These are phyloP conservation scores for Metopolophium dirhodum DNA, from an alignment of 1,140 invertebrate genomes.

Conservation along the genomic window DNA sequence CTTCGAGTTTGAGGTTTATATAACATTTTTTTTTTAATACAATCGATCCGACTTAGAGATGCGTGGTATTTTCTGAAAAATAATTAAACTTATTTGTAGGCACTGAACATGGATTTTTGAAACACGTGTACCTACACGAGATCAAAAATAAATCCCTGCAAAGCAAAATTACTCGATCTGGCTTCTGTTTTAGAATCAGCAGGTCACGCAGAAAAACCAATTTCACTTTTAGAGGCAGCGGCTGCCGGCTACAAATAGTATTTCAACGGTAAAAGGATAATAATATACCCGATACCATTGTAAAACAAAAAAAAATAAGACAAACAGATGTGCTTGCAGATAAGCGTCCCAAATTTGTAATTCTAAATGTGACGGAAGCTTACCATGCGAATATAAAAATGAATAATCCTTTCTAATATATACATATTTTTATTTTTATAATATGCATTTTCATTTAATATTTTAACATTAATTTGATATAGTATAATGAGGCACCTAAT, in stretches of 20 bases:
- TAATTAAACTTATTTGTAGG: not conserved
- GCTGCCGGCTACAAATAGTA: not conserved
- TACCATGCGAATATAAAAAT: not conserved
- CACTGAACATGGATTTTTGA: not conserved
- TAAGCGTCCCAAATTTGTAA: not conserved
- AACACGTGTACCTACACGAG: not conserved
- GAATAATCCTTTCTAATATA: not conserved
- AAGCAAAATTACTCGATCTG: not conserved
- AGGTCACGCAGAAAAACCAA: slow-evolving; percentile 13
- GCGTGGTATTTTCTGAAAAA: not conserved
- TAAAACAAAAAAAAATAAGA: slow-evolving; percentile 7
- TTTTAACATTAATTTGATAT: not conserved
- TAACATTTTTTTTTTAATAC: not conserved
- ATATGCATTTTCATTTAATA: not conserved
- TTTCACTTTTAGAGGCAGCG: not conserved
- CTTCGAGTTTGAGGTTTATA: not conserved
- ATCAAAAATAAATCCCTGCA: not conserved
- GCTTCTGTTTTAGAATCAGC: not conserved
- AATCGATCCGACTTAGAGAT: not conserved
- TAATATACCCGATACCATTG: not conserved
- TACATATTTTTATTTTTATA: not conserved
- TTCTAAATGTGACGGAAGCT: not conserved
- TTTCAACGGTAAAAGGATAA: not conserved
- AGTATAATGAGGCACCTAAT: not conserved
- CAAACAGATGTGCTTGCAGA: not conserved